Conservation (phyloP, 2,888 invertebrate species). For the Autographa pulchrina region DNA sequence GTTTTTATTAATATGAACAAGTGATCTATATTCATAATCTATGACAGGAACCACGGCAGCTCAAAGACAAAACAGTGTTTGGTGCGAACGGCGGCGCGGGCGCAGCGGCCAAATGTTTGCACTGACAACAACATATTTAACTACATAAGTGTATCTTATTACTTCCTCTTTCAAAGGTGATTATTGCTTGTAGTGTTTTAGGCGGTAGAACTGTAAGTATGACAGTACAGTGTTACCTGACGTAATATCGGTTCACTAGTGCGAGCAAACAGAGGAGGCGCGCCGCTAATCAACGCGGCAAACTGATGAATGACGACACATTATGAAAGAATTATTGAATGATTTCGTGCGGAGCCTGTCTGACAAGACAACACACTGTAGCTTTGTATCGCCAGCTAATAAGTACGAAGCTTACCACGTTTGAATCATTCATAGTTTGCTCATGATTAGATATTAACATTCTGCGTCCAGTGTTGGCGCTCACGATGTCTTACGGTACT, state of each 20-base stretch:
- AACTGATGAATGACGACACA: slow-evolving; percentile 65
- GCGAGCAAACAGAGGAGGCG: slow-evolving; percentile 65
- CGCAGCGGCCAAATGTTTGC: slow-evolving; percentile 66
- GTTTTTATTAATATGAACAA: not conserved
- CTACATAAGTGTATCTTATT: slow-evolving; percentile 49
- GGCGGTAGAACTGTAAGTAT: slow-evolving; percentile 56
- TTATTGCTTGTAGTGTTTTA: slow-evolving; percentile 41
- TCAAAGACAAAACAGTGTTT: slow-evolving; percentile 78
- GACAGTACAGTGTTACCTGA: slow-evolving; percentile 73
- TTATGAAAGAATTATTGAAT: slow-evolving; percentile 61
- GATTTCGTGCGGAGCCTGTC: slow-evolving; percentile 37
- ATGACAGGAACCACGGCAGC: slow-evolving; percentile 76
- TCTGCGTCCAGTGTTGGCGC: slow-evolving; percentile 2
- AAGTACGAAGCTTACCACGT: not conserved
- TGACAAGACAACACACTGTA: slow-evolving; percentile 24
- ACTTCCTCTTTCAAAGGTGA: slow-evolving; percentile 48
- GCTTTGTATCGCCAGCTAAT: not conserved
- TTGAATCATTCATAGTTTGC: not conserved
- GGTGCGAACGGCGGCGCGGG: slow-evolving; percentile 71
- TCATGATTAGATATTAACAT: not conserved
- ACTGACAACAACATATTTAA: slow-evolving; percentile 51
- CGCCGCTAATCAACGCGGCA: slow-evolving; percentile 69
- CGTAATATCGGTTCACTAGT: slow-evolving; percentile 71
- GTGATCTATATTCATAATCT: slow-evolving; percentile 67
- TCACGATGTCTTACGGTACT: not conserved